Percentiles rank a stretch among this genome's conserved stretches.
These are phyloP conservation scores for Asarcornis scutulata DNA, from an alignment of 2,113 vertebrate species.

Conservation along the genomic window DNA sequence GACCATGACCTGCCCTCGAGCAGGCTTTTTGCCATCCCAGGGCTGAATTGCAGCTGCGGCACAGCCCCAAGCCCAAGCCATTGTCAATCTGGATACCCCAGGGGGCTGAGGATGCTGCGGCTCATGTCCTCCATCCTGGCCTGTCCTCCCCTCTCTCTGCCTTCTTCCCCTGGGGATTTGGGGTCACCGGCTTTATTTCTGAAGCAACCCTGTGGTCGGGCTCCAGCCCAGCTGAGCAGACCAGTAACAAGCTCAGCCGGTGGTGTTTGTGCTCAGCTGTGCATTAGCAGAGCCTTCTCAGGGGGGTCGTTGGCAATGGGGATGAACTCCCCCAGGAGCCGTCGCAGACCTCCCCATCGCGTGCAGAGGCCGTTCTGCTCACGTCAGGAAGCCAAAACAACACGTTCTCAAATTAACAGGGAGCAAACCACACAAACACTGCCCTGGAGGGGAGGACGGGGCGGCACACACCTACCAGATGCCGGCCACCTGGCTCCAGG, in stretches of 20 bases:
- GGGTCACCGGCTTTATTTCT: neutral
- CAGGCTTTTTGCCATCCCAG: neutral
- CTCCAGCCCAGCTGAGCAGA: conserved; percentile 8
- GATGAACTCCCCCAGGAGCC: neutral
- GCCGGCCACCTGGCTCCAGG: neutral
- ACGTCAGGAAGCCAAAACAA: neutral
- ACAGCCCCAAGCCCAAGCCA: neutral
- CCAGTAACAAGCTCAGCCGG: neutral
- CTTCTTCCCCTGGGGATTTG: neutral
- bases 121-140: neutral
- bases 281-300: neutral
- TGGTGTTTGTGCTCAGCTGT: neutral
- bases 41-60: neutral
- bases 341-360: neutral
- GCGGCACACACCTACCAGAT: neutral
- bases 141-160: neutral
- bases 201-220: neutral
- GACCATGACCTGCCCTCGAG: neutral
- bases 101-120: neutral
- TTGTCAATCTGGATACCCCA: neutral
- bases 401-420: neutral
- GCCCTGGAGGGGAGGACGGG: neutral
- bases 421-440: accelerated
- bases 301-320: accelerated
- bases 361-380: neutral